Evolutionary conservation across 2,113 vertebrate genomes (phyloP).

Genomic region (Rhodinocichla rosea): DNA sequence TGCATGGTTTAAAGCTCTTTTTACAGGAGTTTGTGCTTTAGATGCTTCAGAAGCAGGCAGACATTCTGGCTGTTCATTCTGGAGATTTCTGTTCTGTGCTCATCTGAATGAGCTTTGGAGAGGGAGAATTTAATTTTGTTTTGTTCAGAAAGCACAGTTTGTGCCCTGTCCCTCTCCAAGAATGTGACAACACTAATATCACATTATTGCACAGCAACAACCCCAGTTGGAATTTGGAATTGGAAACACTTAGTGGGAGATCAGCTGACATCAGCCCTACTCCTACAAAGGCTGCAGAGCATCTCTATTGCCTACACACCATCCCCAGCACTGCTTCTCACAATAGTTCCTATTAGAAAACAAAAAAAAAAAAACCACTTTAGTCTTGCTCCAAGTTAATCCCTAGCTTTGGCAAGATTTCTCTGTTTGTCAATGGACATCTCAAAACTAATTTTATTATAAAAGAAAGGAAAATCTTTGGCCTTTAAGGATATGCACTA

Average conservation of each 20-base stretch:
- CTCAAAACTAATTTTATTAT: not conserved
- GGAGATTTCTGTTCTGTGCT: not conserved
- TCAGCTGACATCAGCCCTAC: not conserved
- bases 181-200: not conserved
- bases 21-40: not conserved
- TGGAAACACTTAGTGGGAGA: not conserved
- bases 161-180: not conserved
- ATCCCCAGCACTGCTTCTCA: not conserved
- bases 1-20: not conserved
- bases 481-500: not conserved
- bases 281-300: not conserved
- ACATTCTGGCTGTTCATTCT: not conserved
- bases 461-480: not conserved
- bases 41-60: not conserved
- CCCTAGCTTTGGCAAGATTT: not conserved
- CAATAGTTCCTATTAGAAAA: not conserved
- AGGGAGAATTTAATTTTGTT: not conserved
- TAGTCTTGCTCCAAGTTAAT: not conserved
- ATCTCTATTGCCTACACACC: not conserved
- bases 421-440: not conserved
- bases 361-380: not conserved
- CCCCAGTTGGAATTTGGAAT: not conserved
- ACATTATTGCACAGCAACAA: not conserved
- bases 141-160: constrained; percentile 1
- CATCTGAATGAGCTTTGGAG: not conserved